Base-by-base conservation (phyloP, 2,113 vertebrate species). In the Salvator merianae region DNA sequence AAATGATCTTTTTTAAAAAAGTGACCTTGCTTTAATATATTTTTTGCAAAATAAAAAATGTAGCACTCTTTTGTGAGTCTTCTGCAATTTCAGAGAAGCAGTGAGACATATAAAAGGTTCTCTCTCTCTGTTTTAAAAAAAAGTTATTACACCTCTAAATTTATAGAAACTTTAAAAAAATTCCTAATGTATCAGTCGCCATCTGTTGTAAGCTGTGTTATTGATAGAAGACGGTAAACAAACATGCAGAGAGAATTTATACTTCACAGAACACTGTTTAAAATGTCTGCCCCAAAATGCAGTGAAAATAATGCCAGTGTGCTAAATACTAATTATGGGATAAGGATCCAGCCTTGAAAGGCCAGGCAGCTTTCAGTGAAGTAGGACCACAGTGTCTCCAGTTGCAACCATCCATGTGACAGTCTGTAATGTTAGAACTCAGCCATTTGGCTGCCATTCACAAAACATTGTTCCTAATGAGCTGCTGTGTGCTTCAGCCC, bases 201-300 rank as follows among this genome's bases (percentile, higher is more conserved):
- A 30, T 32, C 24, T 74, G 9, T 0, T 0, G 7, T 74, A 88
- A 86, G 82, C 16, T 1, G 38, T 50, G n/a, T 50, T 88, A 75
- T 86, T 89, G 84, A 84, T 22, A 81, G 47, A 38, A 6, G 66
- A 26, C 30, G 62, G 32, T 83, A 75, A 87, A 59, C 24, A 55
- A 12, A 22, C n/a, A 70, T 28, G 53, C 4, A 63, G 55, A 59
- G 55, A 59, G 26, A 50, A 28, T 22, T 30, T 18, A 68, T 36
- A 38, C 47, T 81, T 81, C 62, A 22, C 55, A 84, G 38, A 84
- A 82, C 28, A 2, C 1, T 82, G 70, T 55, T 62, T 69, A 50
- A 43, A 63, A 1, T 7, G 4, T 76, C 34, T 84, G 74, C 73
- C 84, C 9, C 4, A 22, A 28, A 47, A 40, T 47, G 74, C 77